A percentile compares a stretch with the other conserved stretches of the same genome.
Conservation (phyloP, 2,113 vertebrate species). For the Spea bombifrons region DNA sequence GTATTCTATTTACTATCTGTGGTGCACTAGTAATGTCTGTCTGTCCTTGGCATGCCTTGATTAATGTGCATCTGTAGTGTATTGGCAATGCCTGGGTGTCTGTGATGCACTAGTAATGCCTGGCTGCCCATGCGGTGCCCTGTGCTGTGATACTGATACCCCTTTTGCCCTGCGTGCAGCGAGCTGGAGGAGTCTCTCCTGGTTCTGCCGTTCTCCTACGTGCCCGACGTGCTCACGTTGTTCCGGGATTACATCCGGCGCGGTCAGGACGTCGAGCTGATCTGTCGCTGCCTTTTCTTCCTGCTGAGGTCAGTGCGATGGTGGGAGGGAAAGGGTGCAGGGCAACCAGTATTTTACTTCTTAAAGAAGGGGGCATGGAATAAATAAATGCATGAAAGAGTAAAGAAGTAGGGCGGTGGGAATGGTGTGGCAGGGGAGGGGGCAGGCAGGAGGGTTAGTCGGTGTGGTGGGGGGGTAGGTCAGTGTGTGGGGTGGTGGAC, state of each 20-base stretch:
- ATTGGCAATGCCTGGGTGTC: neutral
- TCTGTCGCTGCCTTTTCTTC: slow-evolving; percentile 93
- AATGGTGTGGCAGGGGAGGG: no score
- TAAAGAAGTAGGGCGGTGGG: no score
- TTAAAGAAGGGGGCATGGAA: no score
- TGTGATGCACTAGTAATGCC: neutral
- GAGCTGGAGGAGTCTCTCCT: slow-evolving; percentile 92
- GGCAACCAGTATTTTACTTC: neutral
- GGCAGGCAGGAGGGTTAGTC: no score
- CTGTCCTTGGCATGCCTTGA: neutral
- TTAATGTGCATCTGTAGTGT: neutral
- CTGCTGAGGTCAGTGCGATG: slow-evolving; percentile 77
- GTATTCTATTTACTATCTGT: no score
- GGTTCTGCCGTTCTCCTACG: slow-evolving; percentile 88
- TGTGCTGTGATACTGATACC: neutral
- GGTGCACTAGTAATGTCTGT: no score
- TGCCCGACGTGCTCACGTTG: slow-evolving; percentile 83
- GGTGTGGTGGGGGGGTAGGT: no score
- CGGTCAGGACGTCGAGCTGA: slow-evolving; percentile 81
- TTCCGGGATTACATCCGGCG: slow-evolving; percentile 78
- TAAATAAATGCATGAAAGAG: no score
- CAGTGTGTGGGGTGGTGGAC: neutral
- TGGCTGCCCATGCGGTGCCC: neutral
- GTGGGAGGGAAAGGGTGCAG: neutral
- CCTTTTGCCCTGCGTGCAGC: slow-evolving; percentile 57